These are phyloP conservation scores for Melinaea marsaeus DNA, from an alignment of 2,888 invertebrate genomes.

Conservation along the genomic window DNA sequence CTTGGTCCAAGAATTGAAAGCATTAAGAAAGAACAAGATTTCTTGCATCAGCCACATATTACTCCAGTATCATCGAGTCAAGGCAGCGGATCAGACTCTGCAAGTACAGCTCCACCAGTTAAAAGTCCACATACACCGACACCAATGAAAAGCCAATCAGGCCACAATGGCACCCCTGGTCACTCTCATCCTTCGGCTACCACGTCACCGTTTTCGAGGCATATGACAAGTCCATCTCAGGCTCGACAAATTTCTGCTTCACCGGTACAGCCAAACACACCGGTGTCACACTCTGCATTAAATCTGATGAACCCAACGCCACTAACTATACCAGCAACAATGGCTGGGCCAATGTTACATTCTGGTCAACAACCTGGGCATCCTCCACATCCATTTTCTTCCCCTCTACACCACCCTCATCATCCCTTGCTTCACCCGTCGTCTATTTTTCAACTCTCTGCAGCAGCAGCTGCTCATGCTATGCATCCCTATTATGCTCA, in stretches of 20 bases:
- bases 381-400: constrained; percentile 82
- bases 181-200: constrained; percentile 67
- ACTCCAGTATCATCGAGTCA: constrained; percentile 75
- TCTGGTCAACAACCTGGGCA: constrained; percentile 85
- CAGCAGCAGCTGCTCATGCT: constrained; percentile 80
- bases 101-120: constrained; percentile 76
- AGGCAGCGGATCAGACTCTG: constrained; percentile 60
- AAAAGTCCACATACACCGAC: constrained; percentile 75
- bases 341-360: constrained; percentile 84
- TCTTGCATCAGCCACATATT: constrained; percentile 70
- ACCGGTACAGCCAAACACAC: constrained; percentile 65
- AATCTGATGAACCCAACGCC: constrained; percentile 80
- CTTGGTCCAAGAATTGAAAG: constrained; percentile 83
- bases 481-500: constrained; percentile 85
- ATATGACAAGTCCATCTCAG: constrained; percentile 71
- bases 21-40: constrained; percentile 87
- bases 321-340: constrained; percentile 79
- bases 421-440: constrained; percentile 82
- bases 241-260: constrained; percentile 72
- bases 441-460: constrained; percentile 78
- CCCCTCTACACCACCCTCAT: constrained; percentile 85
- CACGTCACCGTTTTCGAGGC: constrained; percentile 73
- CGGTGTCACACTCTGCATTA: constrained; percentile 79
- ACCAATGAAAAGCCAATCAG: constrained; percentile 71
- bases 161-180: constrained; percentile 60